These are phyloP conservation scores for Baryphthengus martii DNA, from an alignment of 2,113 vertebrate genomes.

Conservation along the genomic window DNA sequence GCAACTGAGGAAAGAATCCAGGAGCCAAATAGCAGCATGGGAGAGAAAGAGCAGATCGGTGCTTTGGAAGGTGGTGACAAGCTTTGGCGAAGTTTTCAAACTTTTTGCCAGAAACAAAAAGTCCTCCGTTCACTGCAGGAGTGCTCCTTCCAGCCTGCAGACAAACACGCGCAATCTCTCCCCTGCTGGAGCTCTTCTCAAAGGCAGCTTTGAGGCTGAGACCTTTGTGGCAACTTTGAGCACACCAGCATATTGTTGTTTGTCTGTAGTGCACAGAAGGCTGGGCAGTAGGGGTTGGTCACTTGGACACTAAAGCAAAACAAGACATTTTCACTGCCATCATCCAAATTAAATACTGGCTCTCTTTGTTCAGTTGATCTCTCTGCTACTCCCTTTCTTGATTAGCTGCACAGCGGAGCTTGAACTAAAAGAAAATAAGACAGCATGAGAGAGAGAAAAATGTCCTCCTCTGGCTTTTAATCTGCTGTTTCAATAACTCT, in stretches of 20 bases:
- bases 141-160: neutral
- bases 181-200: neutral
- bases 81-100: neutral
- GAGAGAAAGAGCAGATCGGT: neutral
- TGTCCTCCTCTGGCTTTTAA: neutral
- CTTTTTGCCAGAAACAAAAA: conserved; percentile 23
- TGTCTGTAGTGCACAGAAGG: neutral
- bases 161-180: neutral
- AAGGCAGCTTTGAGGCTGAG: neutral
- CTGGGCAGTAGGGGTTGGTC: neutral
- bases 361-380: conserved; percentile 3
- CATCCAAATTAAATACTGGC: neutral
- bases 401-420: neutral
- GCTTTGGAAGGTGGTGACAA: conserved; percentile 12
- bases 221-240: neutral
- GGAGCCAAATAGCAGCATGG: conserved; percentile 22
- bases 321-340: neutral
- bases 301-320: neutral
- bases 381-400: neutral
- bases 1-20: neutral
- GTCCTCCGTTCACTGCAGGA: neutral
- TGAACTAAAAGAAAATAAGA: neutral
- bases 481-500: neutral
- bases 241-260: neutral
- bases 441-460: neutral